These are phyloP conservation scores for Aphelenchoides avenae DNA, from an alignment of 1,140 invertebrate genomes.

Conservation along the genomic window DNA sequence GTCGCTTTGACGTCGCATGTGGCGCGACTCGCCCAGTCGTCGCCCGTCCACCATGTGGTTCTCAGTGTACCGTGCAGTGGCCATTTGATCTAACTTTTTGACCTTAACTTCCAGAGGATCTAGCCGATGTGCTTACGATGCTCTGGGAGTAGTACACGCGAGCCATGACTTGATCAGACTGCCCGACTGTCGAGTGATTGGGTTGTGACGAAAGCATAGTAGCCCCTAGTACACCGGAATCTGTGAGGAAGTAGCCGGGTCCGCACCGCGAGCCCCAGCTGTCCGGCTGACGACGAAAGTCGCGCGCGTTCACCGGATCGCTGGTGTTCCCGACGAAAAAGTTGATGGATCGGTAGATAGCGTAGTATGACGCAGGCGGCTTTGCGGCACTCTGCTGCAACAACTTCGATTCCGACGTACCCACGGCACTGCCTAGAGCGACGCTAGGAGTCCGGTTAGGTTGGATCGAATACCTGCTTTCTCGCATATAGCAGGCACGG, in stretches of 20 bases:
- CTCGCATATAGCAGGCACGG: too few species aligned
- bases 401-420: too few species aligned
- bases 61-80: constrained; percentile 6
- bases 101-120: neutral
- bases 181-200: too few species aligned
- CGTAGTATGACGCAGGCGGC: neutral
- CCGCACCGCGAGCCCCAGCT: neutral
- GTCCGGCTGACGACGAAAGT: neutral
- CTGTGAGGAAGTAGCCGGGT: constrained; percentile 2
- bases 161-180: neutral
- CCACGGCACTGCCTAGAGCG: too few species aligned
- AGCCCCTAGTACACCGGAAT: neutral
- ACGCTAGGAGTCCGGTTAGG: too few species aligned
- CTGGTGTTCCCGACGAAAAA: neutral
- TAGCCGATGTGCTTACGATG: neutral
- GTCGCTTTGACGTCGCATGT: constrained; percentile 8
- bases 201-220: too few species aligned
- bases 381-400: too few species aligned
- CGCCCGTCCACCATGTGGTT: constrained; percentile 9
- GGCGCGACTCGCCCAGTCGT: neutral
- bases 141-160: neutral
- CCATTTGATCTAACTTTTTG: neutral
- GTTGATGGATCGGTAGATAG: neutral
- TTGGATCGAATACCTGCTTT: too few species aligned
- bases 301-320: neutral